phyloP scores from a whole-genome alignment of 2,113 vertebrate species.

The Climacteris rufus region DNA sequence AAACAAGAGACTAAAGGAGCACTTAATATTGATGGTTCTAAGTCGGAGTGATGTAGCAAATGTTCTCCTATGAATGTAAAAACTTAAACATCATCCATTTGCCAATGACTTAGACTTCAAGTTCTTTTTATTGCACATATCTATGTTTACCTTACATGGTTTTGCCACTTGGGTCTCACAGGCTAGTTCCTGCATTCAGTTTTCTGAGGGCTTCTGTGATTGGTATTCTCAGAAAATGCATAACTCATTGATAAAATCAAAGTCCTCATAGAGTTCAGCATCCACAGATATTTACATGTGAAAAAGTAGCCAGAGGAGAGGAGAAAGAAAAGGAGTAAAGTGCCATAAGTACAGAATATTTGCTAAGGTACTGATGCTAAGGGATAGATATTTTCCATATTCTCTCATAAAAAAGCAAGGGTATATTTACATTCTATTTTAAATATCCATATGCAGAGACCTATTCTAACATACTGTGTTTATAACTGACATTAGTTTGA shows the following conservation, averaged over 20 bases:
- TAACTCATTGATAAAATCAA: not conserved
- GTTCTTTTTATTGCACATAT: not conserved
- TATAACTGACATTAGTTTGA: not conserved
- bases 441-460: not conserved
- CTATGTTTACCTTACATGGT: not conserved
- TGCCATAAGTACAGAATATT: not conserved
- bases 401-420: not conserved
- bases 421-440: not conserved
- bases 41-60: not conserved
- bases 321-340: not conserved
- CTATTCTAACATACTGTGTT: not conserved
- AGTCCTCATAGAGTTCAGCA: not conserved
- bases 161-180: not conserved
- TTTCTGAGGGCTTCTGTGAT: not conserved
- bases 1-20: not conserved
- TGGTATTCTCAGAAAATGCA: not conserved
- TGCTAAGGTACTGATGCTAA: not conserved
- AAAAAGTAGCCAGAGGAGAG: not conserved
- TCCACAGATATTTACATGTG: not conserved
- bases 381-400: not conserved
- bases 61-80: not conserved
- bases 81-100: not conserved
- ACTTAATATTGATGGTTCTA: not conserved
- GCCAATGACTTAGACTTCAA: not conserved
- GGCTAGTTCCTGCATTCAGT: not conserved